Conservation (phyloP, 92 coral and sea anemone genomes). For the Porites rus region DNA sequence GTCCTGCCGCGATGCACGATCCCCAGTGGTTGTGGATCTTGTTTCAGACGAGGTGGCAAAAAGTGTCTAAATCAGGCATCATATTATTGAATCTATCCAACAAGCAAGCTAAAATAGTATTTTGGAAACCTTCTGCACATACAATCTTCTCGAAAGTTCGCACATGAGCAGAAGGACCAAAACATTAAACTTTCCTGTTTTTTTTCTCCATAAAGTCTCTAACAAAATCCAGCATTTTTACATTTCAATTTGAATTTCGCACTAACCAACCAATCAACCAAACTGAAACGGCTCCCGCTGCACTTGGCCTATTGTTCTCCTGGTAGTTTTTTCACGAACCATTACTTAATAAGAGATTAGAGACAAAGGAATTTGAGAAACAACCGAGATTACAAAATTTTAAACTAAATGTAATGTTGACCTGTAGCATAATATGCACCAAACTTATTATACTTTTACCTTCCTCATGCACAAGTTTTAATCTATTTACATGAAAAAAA, state of each 20-base stretch:
- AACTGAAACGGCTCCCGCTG: constrained; percentile 12
- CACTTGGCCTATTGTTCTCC: constrained; percentile 2
- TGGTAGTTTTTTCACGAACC: background rate
- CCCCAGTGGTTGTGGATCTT: background rate
- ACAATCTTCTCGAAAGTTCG: background rate
- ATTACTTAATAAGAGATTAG: background rate
- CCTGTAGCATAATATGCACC: too few relatives aligned
- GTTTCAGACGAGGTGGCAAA: background rate
- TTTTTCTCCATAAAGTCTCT: background rate
- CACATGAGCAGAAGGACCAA: background rate
- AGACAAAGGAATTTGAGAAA: too few relatives aligned
- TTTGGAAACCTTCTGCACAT: constrained; percentile 1
- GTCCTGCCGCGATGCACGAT: background rate
- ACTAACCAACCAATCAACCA: background rate
- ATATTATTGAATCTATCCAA: background rate
- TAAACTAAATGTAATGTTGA: too few relatives aligned
- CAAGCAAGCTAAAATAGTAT: background rate
- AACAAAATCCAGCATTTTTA: background rate
- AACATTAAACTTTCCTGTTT: background rate
- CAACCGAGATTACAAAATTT: too few relatives aligned
- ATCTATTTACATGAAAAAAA: too few relatives aligned
- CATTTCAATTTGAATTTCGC: background rate
- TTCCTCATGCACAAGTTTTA: too few relatives aligned
- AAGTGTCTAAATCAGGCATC: background rate
- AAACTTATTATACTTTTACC: too few relatives aligned